Conservation (phyloP, 2,797 vertebrate species). For the Saguinus oedipus region DNA sequence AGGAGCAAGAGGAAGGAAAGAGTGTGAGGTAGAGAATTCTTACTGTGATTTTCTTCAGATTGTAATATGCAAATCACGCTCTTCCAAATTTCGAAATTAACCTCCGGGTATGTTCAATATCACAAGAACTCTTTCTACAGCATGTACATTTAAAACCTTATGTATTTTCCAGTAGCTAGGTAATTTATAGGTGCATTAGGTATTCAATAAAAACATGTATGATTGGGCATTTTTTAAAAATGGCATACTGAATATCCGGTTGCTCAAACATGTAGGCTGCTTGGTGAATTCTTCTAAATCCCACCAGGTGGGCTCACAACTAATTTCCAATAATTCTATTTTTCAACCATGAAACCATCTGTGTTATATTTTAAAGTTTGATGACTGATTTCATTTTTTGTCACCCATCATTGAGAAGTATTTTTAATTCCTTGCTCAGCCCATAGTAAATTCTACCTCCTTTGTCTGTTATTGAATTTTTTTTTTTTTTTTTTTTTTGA, state of each 20-base stretch:
- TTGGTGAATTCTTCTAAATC: neutral
- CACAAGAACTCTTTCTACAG: accelerated
- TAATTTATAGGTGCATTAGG: neutral
- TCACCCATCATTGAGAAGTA: neutral
- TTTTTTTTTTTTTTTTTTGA: no score
- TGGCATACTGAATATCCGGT: neutral
- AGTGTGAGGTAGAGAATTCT: constrained; percentile 61
- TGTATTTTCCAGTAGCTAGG: neutral
- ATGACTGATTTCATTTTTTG: neutral
- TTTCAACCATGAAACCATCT: neutral
- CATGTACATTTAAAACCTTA: neutral
- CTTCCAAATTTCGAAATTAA: neutral
- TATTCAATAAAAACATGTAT: neutral
- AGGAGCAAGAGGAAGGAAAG: neutral
- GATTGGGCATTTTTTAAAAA: neutral
- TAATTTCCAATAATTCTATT: neutral
- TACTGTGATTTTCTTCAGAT: constrained; percentile 28
- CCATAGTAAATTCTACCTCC: neutral
- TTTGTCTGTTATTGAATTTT: neutral
- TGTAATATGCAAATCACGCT: accelerated
- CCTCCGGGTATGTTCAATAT: neutral
- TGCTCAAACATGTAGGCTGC: neutral
- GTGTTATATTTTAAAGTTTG: neutral
- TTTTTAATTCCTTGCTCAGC: neutral
- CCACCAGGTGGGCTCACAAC: neutral